Evolutionary conservation across 2,888 invertebrate species (phyloP), one percentile per base, ranked within the genome.

Genomic region (Sphaerophoria rueppellii): DNA sequence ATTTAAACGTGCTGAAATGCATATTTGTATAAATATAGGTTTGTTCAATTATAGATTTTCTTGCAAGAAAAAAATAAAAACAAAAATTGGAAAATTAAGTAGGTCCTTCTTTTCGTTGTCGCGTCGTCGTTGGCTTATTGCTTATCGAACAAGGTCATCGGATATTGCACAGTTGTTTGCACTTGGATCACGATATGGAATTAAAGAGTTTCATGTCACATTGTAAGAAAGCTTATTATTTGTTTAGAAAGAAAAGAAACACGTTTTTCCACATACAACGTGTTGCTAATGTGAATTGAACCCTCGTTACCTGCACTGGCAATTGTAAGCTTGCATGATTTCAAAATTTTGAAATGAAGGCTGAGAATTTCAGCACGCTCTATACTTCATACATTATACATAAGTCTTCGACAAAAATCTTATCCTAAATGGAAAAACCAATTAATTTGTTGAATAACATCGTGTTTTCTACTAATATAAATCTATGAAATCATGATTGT

Each of bases 141-240:
- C 40, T 60, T 43, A 60, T 40, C 24, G 60, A 43, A 60, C 43
- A 60, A 60, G 60, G 60, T 43, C 24, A 60, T 9, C 24, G 40
- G 60, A 60, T 37, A 60, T 40, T 60, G 12, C 24, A 43, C 16
- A 12, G 12, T 37, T 60, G 7, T 43, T 43, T 43, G 4, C 43
- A 43, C 43, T 43, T 43, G 24, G n/a, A 60, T 43, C 60, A 43
- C 60, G 60, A 60, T 60, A 60, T 43, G 14, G 32, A 24, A 60
- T 24, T 24, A 6, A 60, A 24, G 40, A 43, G 12, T 24, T 60
- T 60, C 60, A 60, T 60, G 60, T 43, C 40, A 60, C 60, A n/a
- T 60, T 60, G 40, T 24, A 43, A 40, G 6, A 35, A 58, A 35
- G 40, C 1, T 7, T 43, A 9, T 40, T 40, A 60, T 43, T 60